Percentiles rank a stretch among this genome's conserved stretches.
Evolutionary conservation across 2,113 vertebrate species (phyloP).

Genomic region (Chamaea fasciata): DNA sequence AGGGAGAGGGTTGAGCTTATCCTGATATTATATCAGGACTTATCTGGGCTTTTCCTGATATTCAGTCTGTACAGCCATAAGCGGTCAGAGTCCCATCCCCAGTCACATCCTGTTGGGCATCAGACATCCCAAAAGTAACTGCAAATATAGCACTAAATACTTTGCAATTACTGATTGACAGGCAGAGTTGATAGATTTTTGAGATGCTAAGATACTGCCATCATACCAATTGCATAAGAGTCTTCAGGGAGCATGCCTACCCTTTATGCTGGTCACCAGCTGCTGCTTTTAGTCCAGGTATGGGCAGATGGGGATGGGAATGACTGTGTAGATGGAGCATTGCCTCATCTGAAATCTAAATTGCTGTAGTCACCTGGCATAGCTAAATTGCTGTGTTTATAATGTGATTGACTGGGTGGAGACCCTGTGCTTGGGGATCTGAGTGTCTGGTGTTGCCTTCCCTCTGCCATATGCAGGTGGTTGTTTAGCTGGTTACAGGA

Average conservation of each 20-base stretch:
- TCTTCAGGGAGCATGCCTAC: not conserved
- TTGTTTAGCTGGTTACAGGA: not conserved
- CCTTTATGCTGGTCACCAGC: not conserved
- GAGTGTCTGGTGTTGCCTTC: not conserved
- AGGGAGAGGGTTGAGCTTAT: not conserved
- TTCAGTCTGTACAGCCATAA: not conserved
- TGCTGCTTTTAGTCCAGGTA: not conserved
- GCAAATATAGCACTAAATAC: not conserved
- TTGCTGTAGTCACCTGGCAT: accelerated
- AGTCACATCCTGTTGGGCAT: not conserved
- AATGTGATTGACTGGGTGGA: not conserved
- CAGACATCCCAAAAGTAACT: not conserved
- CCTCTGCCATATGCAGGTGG: not conserved
- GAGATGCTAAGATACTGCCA: not conserved
- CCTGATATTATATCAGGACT: not conserved
- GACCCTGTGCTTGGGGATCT: not conserved
- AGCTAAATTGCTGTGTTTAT: not conserved
- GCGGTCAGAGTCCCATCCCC: accelerated
- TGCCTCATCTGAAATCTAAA: not conserved
- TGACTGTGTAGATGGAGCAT: not conserved
- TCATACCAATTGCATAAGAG: not conserved
- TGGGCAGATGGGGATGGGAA: not conserved
- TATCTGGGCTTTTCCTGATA: not conserved
- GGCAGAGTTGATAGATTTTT: not conserved
- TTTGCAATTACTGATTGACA: not conserved